These are phyloP conservation scores for Benthosema pterotum DNA, from an alignment of 2,797 vertebrate genomes.

Conservation along the genomic window DNA sequence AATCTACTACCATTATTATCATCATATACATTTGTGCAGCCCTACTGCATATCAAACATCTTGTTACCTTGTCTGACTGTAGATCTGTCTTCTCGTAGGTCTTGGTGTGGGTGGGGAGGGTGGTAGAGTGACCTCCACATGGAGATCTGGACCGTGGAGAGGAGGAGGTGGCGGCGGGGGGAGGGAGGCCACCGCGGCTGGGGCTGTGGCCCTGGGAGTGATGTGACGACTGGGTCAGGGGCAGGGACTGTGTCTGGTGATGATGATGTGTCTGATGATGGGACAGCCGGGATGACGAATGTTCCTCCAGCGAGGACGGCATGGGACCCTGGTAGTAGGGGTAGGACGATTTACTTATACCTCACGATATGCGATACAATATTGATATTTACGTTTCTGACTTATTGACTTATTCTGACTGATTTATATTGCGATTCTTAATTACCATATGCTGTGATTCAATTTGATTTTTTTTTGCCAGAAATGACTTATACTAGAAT, in stretches of 20 bases:
- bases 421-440: no score
- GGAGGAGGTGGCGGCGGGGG: no score
- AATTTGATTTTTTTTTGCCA: no score
- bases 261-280: background rate
- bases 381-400: no score
- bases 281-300: constrained; percentile 15
- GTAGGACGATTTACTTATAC: no score
- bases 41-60: background rate
- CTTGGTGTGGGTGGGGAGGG: constrained; percentile 62
- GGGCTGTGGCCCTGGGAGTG: constrained; percentile 10
- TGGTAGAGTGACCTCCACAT: constrained; percentile 51
- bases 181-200: constrained; percentile 23
- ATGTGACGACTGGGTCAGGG: no score
- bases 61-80: constrained; percentile 61
- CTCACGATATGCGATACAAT: no score
- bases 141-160: constrained; percentile 47
- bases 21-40: background rate
- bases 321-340: constrained; percentile 74
- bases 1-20: no score
- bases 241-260: background rate
- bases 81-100: constrained; percentile 60
- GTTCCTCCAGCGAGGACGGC: constrained; percentile 60
- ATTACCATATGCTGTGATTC: no score
- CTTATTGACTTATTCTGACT: no score
- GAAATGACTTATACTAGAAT: no score